Percentiles rank a stretch among this genome's conserved stretches.
Conservation (phyloP, 2,113 vertebrate genomes). For the Gymnogyps californianus region DNA sequence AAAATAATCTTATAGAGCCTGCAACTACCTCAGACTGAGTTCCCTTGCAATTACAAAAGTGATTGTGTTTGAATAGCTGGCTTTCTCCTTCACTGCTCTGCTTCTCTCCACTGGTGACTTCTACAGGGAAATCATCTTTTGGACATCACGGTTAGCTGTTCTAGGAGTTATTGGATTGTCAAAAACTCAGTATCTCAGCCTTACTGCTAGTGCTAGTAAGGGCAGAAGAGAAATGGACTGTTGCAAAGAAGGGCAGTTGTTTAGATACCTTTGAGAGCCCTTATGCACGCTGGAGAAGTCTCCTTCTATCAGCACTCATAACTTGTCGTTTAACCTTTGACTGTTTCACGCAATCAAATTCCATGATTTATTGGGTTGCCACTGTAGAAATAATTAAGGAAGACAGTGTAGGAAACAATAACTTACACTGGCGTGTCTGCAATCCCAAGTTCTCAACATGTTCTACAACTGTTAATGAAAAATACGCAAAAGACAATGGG, state of each 20-base stretch:
- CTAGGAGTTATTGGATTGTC: not conserved
- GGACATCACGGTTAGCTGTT: not conserved
- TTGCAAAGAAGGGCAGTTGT: not conserved
- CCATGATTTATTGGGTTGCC: not conserved
- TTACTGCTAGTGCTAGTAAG: not conserved
- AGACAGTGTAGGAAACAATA: not conserved
- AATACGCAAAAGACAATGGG: not conserved
- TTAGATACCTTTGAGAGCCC: not conserved
- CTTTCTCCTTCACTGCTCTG: not conserved
- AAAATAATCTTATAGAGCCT: not conserved
- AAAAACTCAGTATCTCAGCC: not conserved
- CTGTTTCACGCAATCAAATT: not conserved
- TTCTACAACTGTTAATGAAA: not conserved
- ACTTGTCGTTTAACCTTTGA: not conserved
- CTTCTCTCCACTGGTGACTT: not conserved
- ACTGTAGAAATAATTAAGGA: not conserved
- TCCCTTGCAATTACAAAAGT: not conserved
- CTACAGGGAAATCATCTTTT: not conserved
- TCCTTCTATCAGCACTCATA: not conserved
- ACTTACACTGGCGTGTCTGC: not conserved
- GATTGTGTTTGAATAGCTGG: slow-evolving; percentile 2
- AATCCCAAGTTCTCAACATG: not conserved
- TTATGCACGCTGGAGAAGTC: not conserved
- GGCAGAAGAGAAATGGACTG: not conserved
- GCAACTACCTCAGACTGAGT: not conserved